Conservation (phyloP, 1,140 invertebrate genomes). For the Coptotermes formosanus region DNA sequence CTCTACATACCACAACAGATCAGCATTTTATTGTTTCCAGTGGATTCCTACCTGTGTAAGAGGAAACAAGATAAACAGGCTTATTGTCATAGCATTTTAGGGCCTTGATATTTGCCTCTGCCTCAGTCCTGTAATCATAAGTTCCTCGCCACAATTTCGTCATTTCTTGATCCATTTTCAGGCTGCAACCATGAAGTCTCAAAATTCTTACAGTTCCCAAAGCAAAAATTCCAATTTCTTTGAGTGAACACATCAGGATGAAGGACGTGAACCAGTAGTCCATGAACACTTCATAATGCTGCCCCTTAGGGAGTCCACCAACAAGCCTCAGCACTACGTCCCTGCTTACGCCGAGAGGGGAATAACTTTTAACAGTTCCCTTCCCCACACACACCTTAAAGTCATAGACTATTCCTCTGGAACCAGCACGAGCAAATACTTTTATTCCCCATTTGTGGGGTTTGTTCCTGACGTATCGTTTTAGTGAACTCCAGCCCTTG, state of each 20-base stretch:
- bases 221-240: constrained; percentile 17
- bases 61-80: constrained; percentile 45
- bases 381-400: constrained; percentile 38
- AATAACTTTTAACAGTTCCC: background rate
- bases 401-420: constrained; percentile 37
- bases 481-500: constrained; percentile 39
- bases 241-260: background rate
- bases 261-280: constrained; percentile 31
- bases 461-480: constrained; percentile 42
- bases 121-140: constrained; percentile 36
- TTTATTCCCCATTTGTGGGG: constrained; percentile 43
- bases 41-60: constrained; percentile 44
- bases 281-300: constrained; percentile 21
- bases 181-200: constrained; percentile 5
- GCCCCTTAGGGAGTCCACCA: background rate
- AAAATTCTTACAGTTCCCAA: constrained; percentile 21
- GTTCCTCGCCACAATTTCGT: constrained; percentile 44
- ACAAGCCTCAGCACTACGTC: constrained; percentile 25
- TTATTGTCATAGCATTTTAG: constrained; percentile 51
- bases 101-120: constrained; percentile 38
- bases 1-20: constrained; percentile 41
- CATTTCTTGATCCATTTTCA: constrained; percentile 42
- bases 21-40: constrained; percentile 41
- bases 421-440: constrained; percentile 36
- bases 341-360: constrained; percentile 21